Conservation (phyloP, 2,888 invertebrate species). For the Caenorhabditis sp. region DNA sequence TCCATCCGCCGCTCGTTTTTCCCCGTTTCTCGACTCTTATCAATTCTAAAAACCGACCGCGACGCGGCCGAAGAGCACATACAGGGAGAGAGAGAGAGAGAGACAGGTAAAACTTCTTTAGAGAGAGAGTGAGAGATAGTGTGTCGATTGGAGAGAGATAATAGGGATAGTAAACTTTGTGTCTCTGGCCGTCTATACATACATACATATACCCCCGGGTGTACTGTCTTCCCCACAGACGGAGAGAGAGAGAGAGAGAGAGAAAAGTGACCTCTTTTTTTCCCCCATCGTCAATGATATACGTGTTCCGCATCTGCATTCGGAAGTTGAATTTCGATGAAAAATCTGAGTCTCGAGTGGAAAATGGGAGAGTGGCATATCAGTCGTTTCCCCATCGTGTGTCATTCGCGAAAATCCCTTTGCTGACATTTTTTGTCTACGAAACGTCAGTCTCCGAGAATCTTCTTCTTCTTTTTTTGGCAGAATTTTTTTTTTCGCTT, state of each 20-base stretch:
- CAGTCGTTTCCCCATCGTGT: neutral
- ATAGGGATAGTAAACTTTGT: slow-evolving; percentile 5
- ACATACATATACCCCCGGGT: no score
- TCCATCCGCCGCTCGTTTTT: no score
- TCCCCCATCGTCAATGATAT: slow-evolving; percentile 19
- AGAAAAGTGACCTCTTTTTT: slow-evolving; percentile 57
- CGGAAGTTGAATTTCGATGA: neutral
- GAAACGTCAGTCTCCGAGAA: neutral
- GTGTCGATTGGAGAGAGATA: neutral
- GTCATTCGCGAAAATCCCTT: neutral
- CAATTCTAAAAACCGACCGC: slow-evolving; percentile 20
- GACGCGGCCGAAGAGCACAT: neutral
- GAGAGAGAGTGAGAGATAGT: slow-evolving; percentile 20
- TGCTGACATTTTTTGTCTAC: neutral
- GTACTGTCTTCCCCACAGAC: neutral
- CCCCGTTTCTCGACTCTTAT: no score
- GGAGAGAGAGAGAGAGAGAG: slow-evolving; percentile 11
- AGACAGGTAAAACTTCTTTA: neutral
- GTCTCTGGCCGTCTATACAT: neutral
- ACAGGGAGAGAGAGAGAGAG: neutral
- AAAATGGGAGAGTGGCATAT: neutral
- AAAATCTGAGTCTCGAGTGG: neutral
- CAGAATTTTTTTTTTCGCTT: neutral
- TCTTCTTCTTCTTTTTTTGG: no score
- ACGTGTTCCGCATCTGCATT: no score